Evolutionary conservation across 2,797 vertebrate genomes (phyloP).

Genomic region (Lithobates sylvaticus): DNA sequence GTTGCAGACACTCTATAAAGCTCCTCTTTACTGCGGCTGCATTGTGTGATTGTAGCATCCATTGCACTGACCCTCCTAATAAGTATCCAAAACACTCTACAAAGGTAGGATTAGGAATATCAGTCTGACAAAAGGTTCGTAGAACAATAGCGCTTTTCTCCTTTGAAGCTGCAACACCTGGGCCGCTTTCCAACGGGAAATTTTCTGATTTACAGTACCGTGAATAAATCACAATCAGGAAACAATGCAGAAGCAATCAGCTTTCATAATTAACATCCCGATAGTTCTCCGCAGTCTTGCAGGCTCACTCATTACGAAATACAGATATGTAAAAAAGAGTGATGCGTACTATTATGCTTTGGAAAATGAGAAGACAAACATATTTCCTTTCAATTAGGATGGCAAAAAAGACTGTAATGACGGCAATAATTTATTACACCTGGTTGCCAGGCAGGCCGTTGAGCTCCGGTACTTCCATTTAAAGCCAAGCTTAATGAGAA

Average conservation of each 20-base stretch:
- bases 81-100: not conserved
- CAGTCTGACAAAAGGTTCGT: constrained; percentile 27
- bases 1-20: not conserved
- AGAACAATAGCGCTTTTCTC: constrained; percentile 11
- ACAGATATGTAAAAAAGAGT: constrained; percentile 45
- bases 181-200: constrained; percentile 37
- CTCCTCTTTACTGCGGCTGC: not conserved
- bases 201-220: not conserved
- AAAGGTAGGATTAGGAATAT: constrained; percentile 20
- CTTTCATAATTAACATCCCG: constrained; percentile 41
- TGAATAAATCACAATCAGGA: constrained; percentile 45
- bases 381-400: constrained; percentile 20
- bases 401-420: constrained; percentile 3
- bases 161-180: constrained; percentile 21
- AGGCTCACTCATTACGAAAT: constrained; percentile 26
- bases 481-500: not conserved
- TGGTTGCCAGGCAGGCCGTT: not conserved
- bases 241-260: constrained; percentile 31
- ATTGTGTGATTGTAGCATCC: not conserved
- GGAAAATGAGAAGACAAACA: constrained; percentile 25
- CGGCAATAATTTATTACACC: constrained; percentile 14
- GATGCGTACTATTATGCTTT: constrained; percentile 22
- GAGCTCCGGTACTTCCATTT: not conserved
- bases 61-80: constrained; percentile 17
- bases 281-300: not conserved